Base-by-base conservation (phyloP, 2,888 invertebrate genomes). In the Quadroppia sp. region DNA sequence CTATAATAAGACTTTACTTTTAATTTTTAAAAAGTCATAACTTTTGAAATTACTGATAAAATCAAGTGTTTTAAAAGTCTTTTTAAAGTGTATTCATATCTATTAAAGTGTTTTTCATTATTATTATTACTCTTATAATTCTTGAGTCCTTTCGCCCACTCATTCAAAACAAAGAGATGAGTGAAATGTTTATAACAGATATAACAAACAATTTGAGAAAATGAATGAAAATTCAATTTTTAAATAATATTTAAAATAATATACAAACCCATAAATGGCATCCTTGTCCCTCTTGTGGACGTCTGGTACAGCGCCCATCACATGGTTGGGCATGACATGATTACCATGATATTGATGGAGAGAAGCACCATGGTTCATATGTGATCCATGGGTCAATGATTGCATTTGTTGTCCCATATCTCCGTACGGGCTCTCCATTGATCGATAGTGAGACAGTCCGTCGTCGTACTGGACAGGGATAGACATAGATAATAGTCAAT, bases 211-310 rank as follows among this genome's bases (percentile, higher is more conserved):
- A 36, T 36, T 4, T 36, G 36, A 36, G 36, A 36, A 36, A 36
- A 36, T 36, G 36, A 36, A 36, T 36, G 11, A 11, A 36, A 4
- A 36, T 36, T 36, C 36, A n/a, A n/a, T n/a, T n/a, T n/a, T n/a
- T n/a, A n/a, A n/a, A n/a, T n/a, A n/a, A n/a, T n/a, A n/a, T n/a
- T n/a, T n/a, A n/a, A n/a, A n/a, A n/a, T n/a, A 45, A 17, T 7
- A 20, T 6, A 4, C 93, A 91, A 88, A 96, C 96, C 95, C 94
- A 86, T 96, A 96, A 84, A 96, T 95, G 83, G 95, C 94, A 87
- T 96, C 95, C 87, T 95, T 96, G 87, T 96, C 96, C 83, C 96
- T 87, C 87, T 96, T 96, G 86, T 93, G 93, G 81, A 93, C 93
- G 85, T 94, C 92, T 81, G 93, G 92, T 77, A 88, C 87, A 78